Conservation (phyloP, 2,888 invertebrate species). For the Cotesia congregata region DNA sequence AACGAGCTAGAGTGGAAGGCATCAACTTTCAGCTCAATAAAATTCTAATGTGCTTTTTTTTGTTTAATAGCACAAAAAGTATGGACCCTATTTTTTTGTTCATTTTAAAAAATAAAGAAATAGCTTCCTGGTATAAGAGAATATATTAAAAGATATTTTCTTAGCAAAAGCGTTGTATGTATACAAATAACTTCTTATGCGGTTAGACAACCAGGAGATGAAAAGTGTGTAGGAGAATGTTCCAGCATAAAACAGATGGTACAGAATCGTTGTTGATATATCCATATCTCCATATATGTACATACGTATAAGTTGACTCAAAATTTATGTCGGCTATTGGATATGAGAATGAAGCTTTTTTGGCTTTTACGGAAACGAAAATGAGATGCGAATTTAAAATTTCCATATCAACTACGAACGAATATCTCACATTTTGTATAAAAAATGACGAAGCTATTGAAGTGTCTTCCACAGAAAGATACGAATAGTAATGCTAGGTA, state of each 20-base stretch:
- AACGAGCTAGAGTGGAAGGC: constrained; percentile 22
- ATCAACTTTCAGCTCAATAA: constrained; percentile 18
- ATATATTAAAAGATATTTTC: neutral
- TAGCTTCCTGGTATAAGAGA: neutral
- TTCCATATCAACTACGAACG: constrained; percentile 35
- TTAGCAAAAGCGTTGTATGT: neutral
- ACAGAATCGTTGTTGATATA: neutral
- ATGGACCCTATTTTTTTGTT: neutral
- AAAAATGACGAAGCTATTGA: constrained; percentile 21
- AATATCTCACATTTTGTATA: constrained; percentile 25
- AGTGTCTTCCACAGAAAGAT: constrained; percentile 20
- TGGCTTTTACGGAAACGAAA: constrained; percentile 31
- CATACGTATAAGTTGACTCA: constrained; percentile 27
- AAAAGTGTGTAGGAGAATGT: neutral
- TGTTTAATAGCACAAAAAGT: neutral
- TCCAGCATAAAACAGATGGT: neutral
- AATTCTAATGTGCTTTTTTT: constrained; percentile 13
- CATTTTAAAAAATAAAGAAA: neutral
- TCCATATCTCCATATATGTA: constrained; percentile 32
- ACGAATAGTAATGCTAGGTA: neutral
- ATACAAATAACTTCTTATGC: neutral
- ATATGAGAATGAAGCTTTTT: constrained; percentile 37
- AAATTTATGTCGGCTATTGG: constrained; percentile 37
- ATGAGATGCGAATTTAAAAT: constrained; percentile 32
- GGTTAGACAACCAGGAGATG: neutral